These are phyloP conservation scores for Parnassius orleans DNA, from an alignment of 2,888 invertebrate genomes.

Conservation along the genomic window DNA sequence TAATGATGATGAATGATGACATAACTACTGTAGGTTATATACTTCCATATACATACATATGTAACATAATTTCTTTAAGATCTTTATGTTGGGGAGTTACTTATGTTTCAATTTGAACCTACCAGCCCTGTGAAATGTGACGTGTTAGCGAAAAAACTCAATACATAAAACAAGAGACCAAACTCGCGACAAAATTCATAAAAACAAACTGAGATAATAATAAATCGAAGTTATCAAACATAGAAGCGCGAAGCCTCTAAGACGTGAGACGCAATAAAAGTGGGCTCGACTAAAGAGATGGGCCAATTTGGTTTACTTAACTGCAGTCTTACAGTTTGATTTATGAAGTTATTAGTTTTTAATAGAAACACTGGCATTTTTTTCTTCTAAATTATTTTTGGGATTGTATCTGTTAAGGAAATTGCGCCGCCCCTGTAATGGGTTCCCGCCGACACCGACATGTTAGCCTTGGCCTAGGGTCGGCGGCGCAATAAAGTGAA, in stretches of 20 bases:
- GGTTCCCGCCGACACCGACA: constrained; percentile 23
- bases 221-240: constrained; percentile 49
- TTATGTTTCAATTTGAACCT: not conserved
- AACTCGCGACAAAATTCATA: constrained; percentile 8
- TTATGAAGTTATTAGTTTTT: constrained; percentile 62
- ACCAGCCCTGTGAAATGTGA: constrained; percentile 2
- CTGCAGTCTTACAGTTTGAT: constrained; percentile 62
- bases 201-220: constrained; percentile 37
- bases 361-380: constrained; percentile 60
- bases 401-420: constrained; percentile 41
- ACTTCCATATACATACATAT: too few species aligned
- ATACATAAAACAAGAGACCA: constrained; percentile 1
- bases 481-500: constrained; percentile 34
- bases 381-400: constrained; percentile 53
- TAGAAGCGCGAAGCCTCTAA: constrained; percentile 46
- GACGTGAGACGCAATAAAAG: constrained; percentile 60
- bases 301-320: constrained; percentile 72
- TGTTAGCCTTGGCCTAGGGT: constrained; percentile 31
- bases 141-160: not conserved
- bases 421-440: constrained; percentile 33
- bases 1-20: too few species aligned
- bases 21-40: too few species aligned
- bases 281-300: constrained; percentile 54
- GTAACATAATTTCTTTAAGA: too few species aligned
- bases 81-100: too few species aligned